phyloP scores from a whole-genome alignment of 2,113 vertebrate species.

The Phocoena phocoena region DNA sequence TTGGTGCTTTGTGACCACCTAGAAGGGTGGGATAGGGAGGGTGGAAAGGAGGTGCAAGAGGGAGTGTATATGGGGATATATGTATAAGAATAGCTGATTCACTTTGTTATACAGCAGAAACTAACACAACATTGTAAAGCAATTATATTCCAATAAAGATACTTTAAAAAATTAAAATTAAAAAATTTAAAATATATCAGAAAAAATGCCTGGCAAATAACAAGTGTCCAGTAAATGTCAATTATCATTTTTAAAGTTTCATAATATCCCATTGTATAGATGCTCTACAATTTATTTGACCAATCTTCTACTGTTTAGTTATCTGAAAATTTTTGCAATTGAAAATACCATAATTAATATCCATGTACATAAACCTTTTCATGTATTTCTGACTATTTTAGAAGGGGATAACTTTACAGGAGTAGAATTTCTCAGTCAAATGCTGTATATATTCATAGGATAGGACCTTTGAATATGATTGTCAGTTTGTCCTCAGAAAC shows the following conservation, averaged over 20 bases:
- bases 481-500: neutral
- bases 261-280: neutral
- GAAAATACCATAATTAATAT: neutral
- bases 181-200: neutral
- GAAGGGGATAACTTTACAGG: neutral
- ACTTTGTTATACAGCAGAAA: no score
- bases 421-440: neutral
- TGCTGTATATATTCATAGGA: neutral
- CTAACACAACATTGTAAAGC: no score
- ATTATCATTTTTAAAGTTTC: neutral
- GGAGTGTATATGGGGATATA: no score
- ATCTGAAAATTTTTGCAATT: neutral
- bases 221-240: neutral
- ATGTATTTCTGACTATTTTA: neutral
- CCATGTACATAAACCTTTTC: neutral
- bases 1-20: no score
- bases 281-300: neutral
- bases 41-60: no score
- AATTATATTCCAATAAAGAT: no score
- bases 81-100: no score
- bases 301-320: neutral
- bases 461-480: neutral
- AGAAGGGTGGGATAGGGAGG: no score
- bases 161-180: neutral
- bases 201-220: neutral